Evolutionary conservation across 2,888 invertebrate genomes (phyloP).

Genomic region (Gymnosoma rotundatum): DNA sequence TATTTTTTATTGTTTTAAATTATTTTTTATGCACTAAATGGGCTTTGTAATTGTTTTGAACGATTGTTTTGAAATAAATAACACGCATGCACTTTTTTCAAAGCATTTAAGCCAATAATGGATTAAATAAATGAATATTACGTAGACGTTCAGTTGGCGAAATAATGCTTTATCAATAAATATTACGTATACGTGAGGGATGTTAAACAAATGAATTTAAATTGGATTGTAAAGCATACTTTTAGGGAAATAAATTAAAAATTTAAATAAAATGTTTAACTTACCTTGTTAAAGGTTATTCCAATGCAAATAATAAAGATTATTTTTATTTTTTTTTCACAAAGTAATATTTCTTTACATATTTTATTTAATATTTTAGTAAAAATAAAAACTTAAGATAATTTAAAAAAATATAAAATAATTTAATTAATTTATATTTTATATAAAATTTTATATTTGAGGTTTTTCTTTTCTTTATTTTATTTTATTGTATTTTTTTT

Average conservation of each 20-base stretch:
- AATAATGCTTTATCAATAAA: conserved; percentile 11
- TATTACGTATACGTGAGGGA: conserved; percentile 30
- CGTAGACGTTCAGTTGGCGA: background rate
- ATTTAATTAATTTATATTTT: background rate
- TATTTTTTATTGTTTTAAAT: no score
- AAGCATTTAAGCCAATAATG: background rate
- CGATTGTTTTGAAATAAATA: no score
- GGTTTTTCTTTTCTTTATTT: conserved; percentile 1
- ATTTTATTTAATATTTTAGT: background rate
- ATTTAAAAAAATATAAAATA: background rate
- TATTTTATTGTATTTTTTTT: conserved; percentile 10
- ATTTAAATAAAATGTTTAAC: background rate
- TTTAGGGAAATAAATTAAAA: background rate
- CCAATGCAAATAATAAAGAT: background rate
- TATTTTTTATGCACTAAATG: no score
- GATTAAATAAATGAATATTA: background rate
- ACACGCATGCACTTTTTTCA: background rate
- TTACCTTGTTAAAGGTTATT: conserved; percentile 10
- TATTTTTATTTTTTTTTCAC: background rate
- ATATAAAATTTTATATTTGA: background rate
- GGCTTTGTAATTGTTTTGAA: no score
- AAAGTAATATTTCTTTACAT: background rate
- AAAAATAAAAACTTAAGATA: no score
- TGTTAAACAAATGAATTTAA: background rate
- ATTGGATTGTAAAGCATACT: background rate